Evolutionary conservation across 2,797 vertebrate species (phyloP), one percentile per base, ranked within the genome.

Genomic region (Lemur catta): DNA sequence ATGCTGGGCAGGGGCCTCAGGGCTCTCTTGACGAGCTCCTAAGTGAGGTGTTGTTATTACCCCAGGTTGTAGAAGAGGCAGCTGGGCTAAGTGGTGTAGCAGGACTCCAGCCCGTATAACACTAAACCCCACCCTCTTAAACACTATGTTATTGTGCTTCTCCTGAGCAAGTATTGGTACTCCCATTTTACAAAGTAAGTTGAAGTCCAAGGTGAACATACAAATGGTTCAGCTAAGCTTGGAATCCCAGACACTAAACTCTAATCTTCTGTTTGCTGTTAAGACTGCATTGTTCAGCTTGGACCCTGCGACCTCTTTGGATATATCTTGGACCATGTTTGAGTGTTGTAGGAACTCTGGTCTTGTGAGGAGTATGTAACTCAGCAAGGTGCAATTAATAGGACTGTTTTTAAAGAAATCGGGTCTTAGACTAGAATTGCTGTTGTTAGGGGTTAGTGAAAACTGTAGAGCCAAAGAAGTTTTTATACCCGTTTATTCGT

Each of bases 381-480:
- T 33, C 28, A 33, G 26, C 20, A 61, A 22, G 57, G 89, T 26
- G 14, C 30, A 52, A n/a, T 48, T 57, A 52, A 30, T 38, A 59
- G 84, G 18, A 41, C 89, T 7, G 0, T 69, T 81, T 78, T 79
- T 74, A 35, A 67, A 72, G 93, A 78, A 93, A 57, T n/a, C 33
- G 57, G 18, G 35, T 48, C 69, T 48, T 59, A 61, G 57, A 71
- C 50, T 43, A 81, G 89, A 43, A 57, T 35, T 1, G 22, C 11
- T 71, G 10, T 48, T 75, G 90, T 84, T 84, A 79, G 72, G 61
- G 41, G 63, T 87, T 67, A 78, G 86, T 79, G 81, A 46, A 59
- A 84, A 93, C 75, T 78, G 4, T 50, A 33, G 30, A 61, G 46
- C 75, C 18, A n/a, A 78, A 30, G 72, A 90, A 65, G 30, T 75